Evolutionary conservation across 2,797 vertebrate species (phyloP), one percentile per base, ranked within the genome.

Genomic region (Melanotaenia boesemani): DNA sequence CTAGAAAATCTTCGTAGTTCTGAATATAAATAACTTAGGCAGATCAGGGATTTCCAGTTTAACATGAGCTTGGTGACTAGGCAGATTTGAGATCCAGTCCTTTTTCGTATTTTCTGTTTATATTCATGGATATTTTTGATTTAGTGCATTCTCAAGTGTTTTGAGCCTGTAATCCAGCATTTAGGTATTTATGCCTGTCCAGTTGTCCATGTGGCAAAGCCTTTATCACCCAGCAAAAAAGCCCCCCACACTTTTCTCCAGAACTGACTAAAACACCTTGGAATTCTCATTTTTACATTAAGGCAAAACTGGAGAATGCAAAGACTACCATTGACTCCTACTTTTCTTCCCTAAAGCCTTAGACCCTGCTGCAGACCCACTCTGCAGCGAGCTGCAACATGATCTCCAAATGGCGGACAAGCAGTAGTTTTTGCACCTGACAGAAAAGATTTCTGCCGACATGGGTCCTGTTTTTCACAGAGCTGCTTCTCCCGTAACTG

Each of bases 261-360:
- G 41, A 57, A 63, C 77, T 16, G 41, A 77, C 73, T 54, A 69
- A 69, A 68, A 65, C 72, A 63, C 64, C 70, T 39, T 56, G 10
- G 62, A 70, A 56, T 73, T 70, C 12, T 61, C 6, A 37, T 67
- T 44, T 52, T 72, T 63, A 57, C 52, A 30, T 60, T 34, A n/a
- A 70, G 37, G 67, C 74, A 78, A 66, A 77, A 76, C 74, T 64
- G 63, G 73, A 86, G 78, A 69, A 79, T 50, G 8, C 41, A 72
- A 74, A 80, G 63, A 76, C 79, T 80, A 54, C 77, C 61, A 59
- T 75, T 44, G 57, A 69, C 74, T 86, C 79, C 68, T 63, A 0
- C 81, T 67, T 77, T 79, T 69, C 77, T 72, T 76, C 86, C 84
- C 71, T 34, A 85, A 88, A 72, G 89, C 89, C 91, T 93, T 93